phyloP scores from a whole-genome alignment of 1,140 invertebrate genomes.

The Pseudomyrmex flavicornis region DNA sequence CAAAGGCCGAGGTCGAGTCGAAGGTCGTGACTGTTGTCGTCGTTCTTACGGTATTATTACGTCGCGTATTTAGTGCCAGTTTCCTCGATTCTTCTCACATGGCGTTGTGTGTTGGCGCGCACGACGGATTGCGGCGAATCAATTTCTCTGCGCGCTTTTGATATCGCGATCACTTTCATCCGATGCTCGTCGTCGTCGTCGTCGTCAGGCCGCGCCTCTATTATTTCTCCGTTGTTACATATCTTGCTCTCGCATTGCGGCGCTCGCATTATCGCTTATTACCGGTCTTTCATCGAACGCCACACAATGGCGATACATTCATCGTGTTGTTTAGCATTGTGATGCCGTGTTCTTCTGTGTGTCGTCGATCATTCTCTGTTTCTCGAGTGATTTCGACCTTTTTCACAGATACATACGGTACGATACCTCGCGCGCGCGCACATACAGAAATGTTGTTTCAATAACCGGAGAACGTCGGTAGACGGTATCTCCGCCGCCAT shows the following conservation, averaged over 20 bases:
- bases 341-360: conserved; percentile 7
- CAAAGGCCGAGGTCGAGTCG: too few relatives aligned
- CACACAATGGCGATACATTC: conserved; percentile 46
- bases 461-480: background rate
- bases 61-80: background rate
- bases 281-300: conserved; percentile 53
- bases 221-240: conserved; percentile 35
- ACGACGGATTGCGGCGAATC: conserved; percentile 3
- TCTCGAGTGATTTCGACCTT: conserved; percentile 39
- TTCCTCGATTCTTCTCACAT: background rate
- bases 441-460: background rate
- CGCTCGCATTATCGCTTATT: conserved; percentile 49
- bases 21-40: too few relatives aligned
- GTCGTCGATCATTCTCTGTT: conserved; percentile 31
- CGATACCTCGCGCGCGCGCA: background rate
- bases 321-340: conserved; percentile 56
- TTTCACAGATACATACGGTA: background rate
- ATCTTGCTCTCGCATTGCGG: conserved; percentile 29
- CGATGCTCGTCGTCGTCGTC: conserved; percentile 12
- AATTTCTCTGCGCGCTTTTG: conserved; percentile 15
- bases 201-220: conserved; percentile 26
- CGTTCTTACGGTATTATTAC: background rate
- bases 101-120: background rate
- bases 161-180: conserved; percentile 36
- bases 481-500: background rate